These are phyloP conservation scores for Strix occidentalis DNA, from an alignment of 2,797 vertebrate species.

Conservation along the genomic window DNA sequence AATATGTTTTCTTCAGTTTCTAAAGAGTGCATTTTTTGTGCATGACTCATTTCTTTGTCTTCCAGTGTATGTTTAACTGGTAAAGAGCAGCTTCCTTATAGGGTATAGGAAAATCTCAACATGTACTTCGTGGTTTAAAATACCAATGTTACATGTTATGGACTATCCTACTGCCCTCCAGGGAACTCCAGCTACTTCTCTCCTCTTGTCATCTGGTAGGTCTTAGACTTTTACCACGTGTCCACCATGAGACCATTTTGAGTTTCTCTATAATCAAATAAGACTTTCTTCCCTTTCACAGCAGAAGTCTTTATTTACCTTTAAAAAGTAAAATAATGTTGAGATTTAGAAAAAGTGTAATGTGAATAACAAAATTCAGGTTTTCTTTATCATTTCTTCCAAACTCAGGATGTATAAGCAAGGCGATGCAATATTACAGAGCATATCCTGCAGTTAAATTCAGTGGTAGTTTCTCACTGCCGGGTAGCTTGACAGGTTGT, in stretches of 20 bases:
- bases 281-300: background rate
- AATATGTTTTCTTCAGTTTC: background rate
- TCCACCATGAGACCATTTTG: background rate
- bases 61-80: background rate
- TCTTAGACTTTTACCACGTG: background rate
- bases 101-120: background rate
- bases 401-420: background rate
- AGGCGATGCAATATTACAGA: background rate
- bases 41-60: background rate
- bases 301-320: background rate
- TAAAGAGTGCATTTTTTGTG: background rate
- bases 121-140: background rate
- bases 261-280: background rate
- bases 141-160: fast-evolving
- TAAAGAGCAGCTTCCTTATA: background rate
- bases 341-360: background rate
- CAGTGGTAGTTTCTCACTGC: background rate
- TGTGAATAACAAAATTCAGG: background rate
- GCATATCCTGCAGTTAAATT: background rate
- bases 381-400: background rate
- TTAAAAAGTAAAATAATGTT: background rate
- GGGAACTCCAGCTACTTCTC: background rate
- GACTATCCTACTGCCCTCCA: background rate
- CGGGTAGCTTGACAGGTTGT: background rate
- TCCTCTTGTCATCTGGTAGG: background rate